Base-by-base conservation (phyloP, 2,797 vertebrate genomes). In the Sebastes matsubarae region DNA sequence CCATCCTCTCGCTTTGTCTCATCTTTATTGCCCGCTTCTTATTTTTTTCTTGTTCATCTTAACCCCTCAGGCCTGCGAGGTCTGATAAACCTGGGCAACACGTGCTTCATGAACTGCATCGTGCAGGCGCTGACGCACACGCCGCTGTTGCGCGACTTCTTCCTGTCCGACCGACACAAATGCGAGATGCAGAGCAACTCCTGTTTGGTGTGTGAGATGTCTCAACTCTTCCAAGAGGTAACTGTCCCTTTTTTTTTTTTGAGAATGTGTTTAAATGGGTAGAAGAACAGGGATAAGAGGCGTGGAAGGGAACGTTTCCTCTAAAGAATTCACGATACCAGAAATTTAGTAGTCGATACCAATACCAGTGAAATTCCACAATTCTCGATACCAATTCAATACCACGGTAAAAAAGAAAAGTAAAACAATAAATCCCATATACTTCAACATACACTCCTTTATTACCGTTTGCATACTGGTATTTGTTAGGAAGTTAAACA, bases 91-190 rank as follows among this genome's bases (percentile, higher is more conserved):
- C 95, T 99, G 82, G 98, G 98, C 88, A 99, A 99, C 96, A 99
- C 97, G 0, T 99, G 97, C 94, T 99, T 99, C 94, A 98, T 99
- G 98, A 99, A 98, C 94, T 99, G 98, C 96, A 99, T 99, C 65
- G 98, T 99, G 75, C 98, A 99, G 96, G 98, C 98, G 16, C 96
- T 99, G 91, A 99, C 98, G 14, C 98, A 99, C 96, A 99, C 98
- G 1, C 98, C 98, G 2, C 96, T 99, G 85, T 93, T 99, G 85
- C 96, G 98, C 3, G 97, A 99, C 95, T 99, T 99, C 95, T 99
- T 99, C 96, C 97, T 99, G 88, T 99, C 98, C 0, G 98, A 98
- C 95, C 92, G 97, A 81, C 98, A 99, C 96, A 97, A 98, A 94
- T 99, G 98, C 76, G 97, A 98, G 95, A 99, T 99, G 98, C 97